Percentiles rank a stretch among this genome's conserved stretches.
These are phyloP conservation scores for Nomada flava DNA, from an alignment of 2,888 invertebrate genomes.

Conservation along the genomic window DNA sequence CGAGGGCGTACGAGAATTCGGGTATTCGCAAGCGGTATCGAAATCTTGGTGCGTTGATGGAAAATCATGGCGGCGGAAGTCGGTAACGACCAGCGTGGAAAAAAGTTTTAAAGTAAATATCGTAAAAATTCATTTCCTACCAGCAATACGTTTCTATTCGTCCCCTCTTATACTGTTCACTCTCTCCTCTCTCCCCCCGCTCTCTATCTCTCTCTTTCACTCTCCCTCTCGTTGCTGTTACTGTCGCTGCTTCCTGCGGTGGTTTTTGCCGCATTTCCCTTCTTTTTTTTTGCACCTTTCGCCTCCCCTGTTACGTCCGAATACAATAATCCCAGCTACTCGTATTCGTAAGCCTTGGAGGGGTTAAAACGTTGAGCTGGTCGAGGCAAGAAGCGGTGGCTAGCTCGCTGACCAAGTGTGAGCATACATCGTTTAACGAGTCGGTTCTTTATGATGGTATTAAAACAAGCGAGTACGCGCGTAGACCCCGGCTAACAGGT, in stretches of 20 bases:
- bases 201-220: not conserved
- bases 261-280: constrained; percentile 22
- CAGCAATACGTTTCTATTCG: constrained; percentile 74
- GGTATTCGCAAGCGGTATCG: constrained; percentile 47
- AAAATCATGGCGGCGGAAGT: constrained; percentile 65
- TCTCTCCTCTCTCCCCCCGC: not conserved
- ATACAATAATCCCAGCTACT: constrained; percentile 71
- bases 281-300: constrained; percentile 15
- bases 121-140: constrained; percentile 77
- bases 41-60: constrained; percentile 60
- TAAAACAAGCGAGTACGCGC: constrained; percentile 72
- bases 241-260: constrained; percentile 2
- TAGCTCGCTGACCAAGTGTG: constrained; percentile 63
- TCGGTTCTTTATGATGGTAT: constrained; percentile 74
- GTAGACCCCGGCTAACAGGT: constrained; percentile 59
- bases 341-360: constrained; percentile 66
- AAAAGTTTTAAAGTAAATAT: constrained; percentile 76
- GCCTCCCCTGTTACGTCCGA: constrained; percentile 47
- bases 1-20: constrained; percentile 55
- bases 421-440: constrained; percentile 75
- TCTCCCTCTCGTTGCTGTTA: not conserved
- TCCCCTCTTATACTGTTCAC: constrained; percentile 31
- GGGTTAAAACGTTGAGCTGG: constrained; percentile 33
- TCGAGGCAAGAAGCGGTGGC: constrained; percentile 3
- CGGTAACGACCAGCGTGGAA: constrained; percentile 68